Evolutionary conservation across 2,113 vertebrate species (phyloP), one percentile per base, ranked within the genome.

Genomic region (Xiphias gladius): DNA sequence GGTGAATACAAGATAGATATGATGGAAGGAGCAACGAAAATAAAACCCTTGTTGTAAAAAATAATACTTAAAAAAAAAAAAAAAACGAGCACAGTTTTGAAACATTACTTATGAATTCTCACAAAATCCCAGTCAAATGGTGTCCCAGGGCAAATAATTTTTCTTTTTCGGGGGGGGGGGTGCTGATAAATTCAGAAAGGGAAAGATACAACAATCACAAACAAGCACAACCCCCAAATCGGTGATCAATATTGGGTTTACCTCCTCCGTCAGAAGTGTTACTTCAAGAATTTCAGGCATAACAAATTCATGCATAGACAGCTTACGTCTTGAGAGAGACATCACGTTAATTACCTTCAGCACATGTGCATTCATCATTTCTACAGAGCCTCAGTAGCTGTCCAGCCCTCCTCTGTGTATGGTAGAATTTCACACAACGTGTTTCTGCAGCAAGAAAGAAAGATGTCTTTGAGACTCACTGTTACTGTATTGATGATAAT

Each of bases 351-450:
- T 58, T 88, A 95, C 95, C 94, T 92, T 94, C 94, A 58, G 93
- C 94, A 89, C 95, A 96, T 46, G 73, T 91, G 73, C 94, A 96
- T 32, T 63, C 86, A 10, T 83, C 32, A 1, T 59, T 82, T 76
- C 28, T 86, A 64, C 95, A 96, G 58, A 95, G 92, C 24, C 62
- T 86, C 48, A 90, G 63, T 1, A 96, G 69, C 11, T 89, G 28
- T n/a, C 93, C 95, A n/a, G 43, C 87, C 50, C 41, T 54, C 46
- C 90, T 95, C 37, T 89, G 20, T 32, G 95, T 94, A 52, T 95
- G 94, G 84, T 96, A 96, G 71, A 95, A 96, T 75, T 92, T 95
- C 28, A 91, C 61, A 59, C 96, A 96, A 19, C 9, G 2, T 54
- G 52, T 10, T n/a, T 10, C 20, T 2, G n/a, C n/a, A n/a, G n/a